Base-by-base conservation (phyloP, 1,140 invertebrate genomes). In the Heliothis virescens region DNA sequence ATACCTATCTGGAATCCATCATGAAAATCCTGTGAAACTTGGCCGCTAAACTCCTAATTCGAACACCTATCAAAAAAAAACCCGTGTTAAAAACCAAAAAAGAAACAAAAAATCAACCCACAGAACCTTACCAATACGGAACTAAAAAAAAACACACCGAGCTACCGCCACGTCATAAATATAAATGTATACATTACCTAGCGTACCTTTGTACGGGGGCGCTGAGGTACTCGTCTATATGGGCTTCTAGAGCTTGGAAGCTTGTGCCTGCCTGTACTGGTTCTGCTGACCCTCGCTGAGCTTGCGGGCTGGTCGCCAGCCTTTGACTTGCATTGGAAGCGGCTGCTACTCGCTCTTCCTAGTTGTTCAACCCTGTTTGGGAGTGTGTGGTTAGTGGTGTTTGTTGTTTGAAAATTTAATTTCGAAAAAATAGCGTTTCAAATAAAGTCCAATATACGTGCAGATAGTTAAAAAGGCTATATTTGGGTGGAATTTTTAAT, bases 301-400 rank as follows among this genome's bases (percentile, higher is more conserved):
- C 97, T 50, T 97, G 96, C 98, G 98, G 34, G 97, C 96, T 9
- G 98, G 93, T 88, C 98, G 97, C 98, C 98, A 99, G 60, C 97
- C 97, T 95, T 98, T 99, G 1, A 98, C 96, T 91, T 99, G 98
- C 96, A 99, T 98, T n/a, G 81, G 98, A 99, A 0, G 98, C 98
- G 76, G 97, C 97, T 2, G 97, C 97, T 2, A 99, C 97, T 85
- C 98, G 97, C 85, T 99, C 98, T 91, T 99, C 98, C n/a, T 26
- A 99, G 93, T 0, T 97, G 97, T 91, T 99, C 98, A 15, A 99
- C 97, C 81, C n/a, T n/a, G n/a, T 81, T 34, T n/a, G 41, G 10
- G 34, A 16, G 3, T 10, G 5, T 21, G 3, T 4, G 60, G 21
- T 21, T 1, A 5, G 52, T 53, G 13, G n/a, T n/a, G n/a, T n/a